Percentiles rank a stretch among this genome's conserved stretches.
Evolutionary conservation across 2,113 vertebrate species (phyloP).

Genomic region (Pogonocichla stellata): DNA sequence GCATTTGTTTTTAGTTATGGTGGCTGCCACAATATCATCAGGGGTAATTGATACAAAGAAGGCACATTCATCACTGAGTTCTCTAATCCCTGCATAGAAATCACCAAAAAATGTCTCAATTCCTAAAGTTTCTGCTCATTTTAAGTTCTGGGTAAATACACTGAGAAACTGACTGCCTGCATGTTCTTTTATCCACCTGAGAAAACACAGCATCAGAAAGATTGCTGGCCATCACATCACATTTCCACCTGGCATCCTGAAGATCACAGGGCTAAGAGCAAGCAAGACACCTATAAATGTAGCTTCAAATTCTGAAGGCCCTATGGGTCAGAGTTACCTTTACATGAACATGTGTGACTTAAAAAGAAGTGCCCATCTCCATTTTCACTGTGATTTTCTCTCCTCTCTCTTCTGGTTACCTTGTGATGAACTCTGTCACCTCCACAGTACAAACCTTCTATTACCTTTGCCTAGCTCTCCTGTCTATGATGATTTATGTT

Average conservation of each 20-base stretch:
- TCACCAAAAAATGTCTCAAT: background rate
- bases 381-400: background rate
- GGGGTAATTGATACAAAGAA: background rate
- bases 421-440: background rate
- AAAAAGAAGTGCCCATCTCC: background rate
- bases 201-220: background rate
- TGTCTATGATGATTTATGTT: background rate
- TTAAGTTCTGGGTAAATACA: background rate
- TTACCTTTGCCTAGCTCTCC: background rate
- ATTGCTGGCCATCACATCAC: background rate
- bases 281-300: background rate
- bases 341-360: background rate
- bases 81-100: background rate
- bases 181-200: background rate
- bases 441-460: background rate
- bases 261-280: background rate
- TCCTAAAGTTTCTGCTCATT: background rate
- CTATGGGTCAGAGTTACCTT: background rate
- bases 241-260: background rate
- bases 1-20: background rate
- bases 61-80: background rate
- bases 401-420: background rate
- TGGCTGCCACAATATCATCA: background rate
- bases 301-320: background rate
- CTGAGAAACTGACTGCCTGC: background rate